phyloP scores from a whole-genome alignment of 2,888 invertebrate genomes.

The Metopia argyrocephala region DNA sequence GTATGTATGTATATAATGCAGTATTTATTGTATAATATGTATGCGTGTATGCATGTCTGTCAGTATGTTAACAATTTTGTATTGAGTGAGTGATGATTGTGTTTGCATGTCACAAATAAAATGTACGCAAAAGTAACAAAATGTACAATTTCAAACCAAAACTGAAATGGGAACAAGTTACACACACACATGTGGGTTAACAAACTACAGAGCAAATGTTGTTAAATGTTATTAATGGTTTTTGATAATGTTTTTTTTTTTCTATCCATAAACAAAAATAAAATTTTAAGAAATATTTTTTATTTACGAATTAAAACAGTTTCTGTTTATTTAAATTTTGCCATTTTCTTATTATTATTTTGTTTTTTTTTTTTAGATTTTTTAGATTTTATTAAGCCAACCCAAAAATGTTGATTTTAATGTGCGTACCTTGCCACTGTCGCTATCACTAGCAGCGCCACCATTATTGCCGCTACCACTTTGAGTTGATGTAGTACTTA shows the following conservation, averaged over 20 bases:
- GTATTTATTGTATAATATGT: background rate
- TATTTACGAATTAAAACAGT: slow-evolving; percentile 44
- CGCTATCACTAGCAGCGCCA: slow-evolving; percentile 71
- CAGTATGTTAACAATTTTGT: no score
- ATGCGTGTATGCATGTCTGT: slow-evolving; percentile 43
- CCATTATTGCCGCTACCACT: slow-evolving; percentile 62
- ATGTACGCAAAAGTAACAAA: slow-evolving; percentile 27
- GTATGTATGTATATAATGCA: slow-evolving; percentile 23
- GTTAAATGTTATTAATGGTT: slow-evolving; percentile 41
- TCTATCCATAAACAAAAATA: slow-evolving; percentile 30
- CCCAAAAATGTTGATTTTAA: slow-evolving; percentile 78
- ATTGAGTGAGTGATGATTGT: no score
- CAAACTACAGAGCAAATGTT: slow-evolving; percentile 42
- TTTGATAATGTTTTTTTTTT: background rate
- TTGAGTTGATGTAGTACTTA: slow-evolving; percentile 67
- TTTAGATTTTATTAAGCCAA: slow-evolving; percentile 78
- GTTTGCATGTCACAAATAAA: background rate
- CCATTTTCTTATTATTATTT: slow-evolving; percentile 53
- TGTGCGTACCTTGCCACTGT: slow-evolving; percentile 79
- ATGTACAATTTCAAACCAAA: slow-evolving; percentile 39
- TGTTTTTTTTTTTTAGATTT: no score
- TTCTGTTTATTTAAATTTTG: slow-evolving; percentile 49
- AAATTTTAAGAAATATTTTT: slow-evolving; percentile 41
- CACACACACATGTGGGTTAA: slow-evolving; percentile 50
- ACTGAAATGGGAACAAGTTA: slow-evolving; percentile 44